phyloP scores from a whole-genome alignment of 2,113 vertebrate genomes.

The Hippocampus guttulatus region DNA sequence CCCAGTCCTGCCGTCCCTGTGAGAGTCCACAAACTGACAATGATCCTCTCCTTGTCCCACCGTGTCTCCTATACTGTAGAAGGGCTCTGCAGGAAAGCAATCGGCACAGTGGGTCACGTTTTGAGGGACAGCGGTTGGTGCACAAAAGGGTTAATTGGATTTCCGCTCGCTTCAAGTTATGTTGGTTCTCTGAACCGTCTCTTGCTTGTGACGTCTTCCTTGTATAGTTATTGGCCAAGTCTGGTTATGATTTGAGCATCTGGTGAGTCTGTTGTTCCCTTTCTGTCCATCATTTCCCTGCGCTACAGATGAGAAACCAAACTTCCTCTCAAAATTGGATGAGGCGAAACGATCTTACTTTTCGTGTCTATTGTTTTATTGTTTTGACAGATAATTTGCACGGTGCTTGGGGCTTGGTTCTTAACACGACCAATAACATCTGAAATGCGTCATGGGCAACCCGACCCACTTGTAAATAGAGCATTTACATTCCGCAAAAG shows the following conservation, averaged over 20 bases:
- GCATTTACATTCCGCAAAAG: neutral
- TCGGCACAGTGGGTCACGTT: neutral
- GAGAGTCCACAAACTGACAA: constrained; percentile 97
- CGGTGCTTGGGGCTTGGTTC: neutral
- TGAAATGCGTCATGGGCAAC: neutral
- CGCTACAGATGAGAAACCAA: neutral
- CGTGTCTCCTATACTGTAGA: constrained; percentile 92
- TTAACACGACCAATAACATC: neutral
- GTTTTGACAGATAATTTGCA: neutral
- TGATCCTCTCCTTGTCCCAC: constrained; percentile 94
- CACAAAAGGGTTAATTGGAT: too few species aligned
- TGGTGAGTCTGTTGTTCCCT: too few species aligned
- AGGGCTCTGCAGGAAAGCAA: constrained; percentile 76
- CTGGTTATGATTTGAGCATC: neutral
- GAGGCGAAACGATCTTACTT: neutral
- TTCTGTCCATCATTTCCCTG: neutral
- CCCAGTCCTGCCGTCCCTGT: constrained; percentile 91
- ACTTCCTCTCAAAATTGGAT: neutral
- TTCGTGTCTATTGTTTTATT: neutral
- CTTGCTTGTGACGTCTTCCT: neutral
- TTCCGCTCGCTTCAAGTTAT: too few species aligned
- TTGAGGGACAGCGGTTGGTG: neutral
- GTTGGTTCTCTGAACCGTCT: too few species aligned
- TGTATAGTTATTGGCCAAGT: neutral
- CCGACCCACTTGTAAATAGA: neutral